Conservation (phyloP, 2,797 vertebrate species). For the Myotis myotis region DNA sequence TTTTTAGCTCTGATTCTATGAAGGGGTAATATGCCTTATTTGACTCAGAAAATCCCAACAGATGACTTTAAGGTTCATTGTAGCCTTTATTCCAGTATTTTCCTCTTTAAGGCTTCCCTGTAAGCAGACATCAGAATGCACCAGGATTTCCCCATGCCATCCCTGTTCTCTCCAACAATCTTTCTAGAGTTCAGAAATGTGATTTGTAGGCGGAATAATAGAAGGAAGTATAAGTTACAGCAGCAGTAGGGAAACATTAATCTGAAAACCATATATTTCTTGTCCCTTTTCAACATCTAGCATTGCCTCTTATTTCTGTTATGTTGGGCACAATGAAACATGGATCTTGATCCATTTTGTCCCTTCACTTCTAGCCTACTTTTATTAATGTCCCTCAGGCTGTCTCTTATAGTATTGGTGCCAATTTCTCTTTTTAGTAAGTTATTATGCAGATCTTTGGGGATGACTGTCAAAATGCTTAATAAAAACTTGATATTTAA, state of each 20-base stretch:
- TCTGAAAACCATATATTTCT: slow-evolving; percentile 15
- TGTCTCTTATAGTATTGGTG: neutral
- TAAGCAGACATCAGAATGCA: neutral
- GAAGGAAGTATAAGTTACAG: slow-evolving; percentile 36
- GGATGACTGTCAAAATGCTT: slow-evolving; percentile 54
- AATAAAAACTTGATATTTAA: slow-evolving; percentile 23
- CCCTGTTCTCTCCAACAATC: neutral
- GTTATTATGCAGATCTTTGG: slow-evolving; percentile 43
- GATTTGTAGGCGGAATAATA: slow-evolving; percentile 32
- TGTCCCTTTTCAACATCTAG: neutral
- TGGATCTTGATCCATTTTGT: slow-evolving; percentile 27
- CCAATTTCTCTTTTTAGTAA: slow-evolving; percentile 53
- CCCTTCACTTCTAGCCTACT: slow-evolving; percentile 54
- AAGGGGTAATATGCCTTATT: slow-evolving; percentile 12
- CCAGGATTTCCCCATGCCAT: neutral
- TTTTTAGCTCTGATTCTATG: neutral
- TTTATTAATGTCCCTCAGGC: slow-evolving; percentile 47
- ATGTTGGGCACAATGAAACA: slow-evolving; percentile 31
- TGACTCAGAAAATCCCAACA: neutral
- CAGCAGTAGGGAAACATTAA: slow-evolving; percentile 10
- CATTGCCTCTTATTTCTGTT: slow-evolving; percentile 31
- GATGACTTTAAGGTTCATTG: neutral
- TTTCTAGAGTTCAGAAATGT: slow-evolving; percentile 47
- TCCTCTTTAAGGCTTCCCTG: neutral
- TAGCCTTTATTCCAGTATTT: neutral